Base-by-base conservation (phyloP, 1,140 invertebrate genomes). In the Bombus superbus region DNA sequence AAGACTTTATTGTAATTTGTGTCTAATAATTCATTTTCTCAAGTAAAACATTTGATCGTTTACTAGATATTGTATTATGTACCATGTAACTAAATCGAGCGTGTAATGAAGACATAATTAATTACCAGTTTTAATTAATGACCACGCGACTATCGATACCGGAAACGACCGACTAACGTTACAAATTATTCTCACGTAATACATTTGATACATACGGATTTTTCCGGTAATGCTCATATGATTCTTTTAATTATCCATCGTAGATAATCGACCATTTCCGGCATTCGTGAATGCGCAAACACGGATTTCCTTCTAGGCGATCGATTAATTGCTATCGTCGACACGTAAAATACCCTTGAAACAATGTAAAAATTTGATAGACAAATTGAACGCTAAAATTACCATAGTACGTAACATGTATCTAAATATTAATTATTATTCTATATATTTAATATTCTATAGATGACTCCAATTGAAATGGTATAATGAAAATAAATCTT, bases 201-300 rank as follows among this genome's bases (percentile, higher is more conserved):
- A 38, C n/a, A 42, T 35, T n/a, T 5, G 35, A 32, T n/a, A 1
- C 0, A 4, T 6, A 28, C 10, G 38, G 32, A 71, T 81, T 81
- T 81, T 38, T 40, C 18, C 3, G 9, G 44, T 13, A 57, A 71
- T 40, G 35, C 28, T 40, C 15, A 22, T 40, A 38, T 47, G 10
- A 42, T 59, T 59, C 18, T 59, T 59, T 18, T 57, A 22, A 32
- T 32, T 59, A 42, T 9, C 5, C 25, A 13, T 71, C 35, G 25
- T n/a, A 0, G 9, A 47, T 74, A 82, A 82, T 64, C n/a, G n/a
- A 28, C 4, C 25, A 22, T 15, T 81, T 81, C 68, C 79, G 68
- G 28, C 3, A 28, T 53, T 53, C 62, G 11, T 11, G 44, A 5
- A 44, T 25, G 5, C 22, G 9, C 25, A 35, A 72, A 25, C 25